These are phyloP conservation scores for Habrosyne pyritoides DNA, from an alignment of 2,888 invertebrate genomes.

Conservation along the genomic window DNA sequence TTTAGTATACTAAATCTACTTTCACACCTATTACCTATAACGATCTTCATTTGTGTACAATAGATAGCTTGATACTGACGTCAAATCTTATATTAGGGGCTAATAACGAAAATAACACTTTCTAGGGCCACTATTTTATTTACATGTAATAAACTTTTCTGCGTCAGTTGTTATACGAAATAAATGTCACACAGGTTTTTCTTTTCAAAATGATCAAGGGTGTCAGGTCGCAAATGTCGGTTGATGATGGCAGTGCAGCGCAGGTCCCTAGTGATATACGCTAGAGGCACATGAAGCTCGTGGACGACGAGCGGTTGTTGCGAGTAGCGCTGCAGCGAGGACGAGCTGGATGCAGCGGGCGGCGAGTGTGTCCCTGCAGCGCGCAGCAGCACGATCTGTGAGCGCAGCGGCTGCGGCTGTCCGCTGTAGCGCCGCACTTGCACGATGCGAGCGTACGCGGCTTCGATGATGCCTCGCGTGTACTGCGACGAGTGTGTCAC, in stretches of 20 bases:
- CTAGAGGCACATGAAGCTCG: conserved; percentile 33
- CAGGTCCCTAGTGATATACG: conserved; percentile 35
- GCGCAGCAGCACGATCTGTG: conserved; percentile 37
- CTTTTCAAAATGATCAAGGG: conserved; percentile 34
- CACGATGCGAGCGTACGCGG: conserved; percentile 38
- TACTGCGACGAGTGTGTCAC: conserved; percentile 48
- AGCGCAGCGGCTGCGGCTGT: conserved; percentile 29
- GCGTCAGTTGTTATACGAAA: no score
- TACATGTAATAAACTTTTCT: no score
- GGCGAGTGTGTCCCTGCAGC: conserved; percentile 18
- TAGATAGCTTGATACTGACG: no score
- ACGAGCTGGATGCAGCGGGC: conserved; percentile 16
- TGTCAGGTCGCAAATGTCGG: conserved; percentile 31
- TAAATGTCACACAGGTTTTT: conserved; percentile 46
- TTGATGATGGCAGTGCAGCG: conserved; percentile 45
- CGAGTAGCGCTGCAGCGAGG: conserved; percentile 25
- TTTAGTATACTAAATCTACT: no score
- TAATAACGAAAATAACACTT: no score
- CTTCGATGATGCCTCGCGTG: conserved; percentile 38
- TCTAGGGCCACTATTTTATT: no score
- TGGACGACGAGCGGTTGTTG: conserved; percentile 24
- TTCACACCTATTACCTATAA: no score
- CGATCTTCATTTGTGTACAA: no score
- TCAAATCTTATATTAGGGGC: no score
- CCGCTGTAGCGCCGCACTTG: conserved; percentile 27